phyloP scores from a whole-genome alignment of 2,888 invertebrate species.

The Amaurobius ferox region DNA sequence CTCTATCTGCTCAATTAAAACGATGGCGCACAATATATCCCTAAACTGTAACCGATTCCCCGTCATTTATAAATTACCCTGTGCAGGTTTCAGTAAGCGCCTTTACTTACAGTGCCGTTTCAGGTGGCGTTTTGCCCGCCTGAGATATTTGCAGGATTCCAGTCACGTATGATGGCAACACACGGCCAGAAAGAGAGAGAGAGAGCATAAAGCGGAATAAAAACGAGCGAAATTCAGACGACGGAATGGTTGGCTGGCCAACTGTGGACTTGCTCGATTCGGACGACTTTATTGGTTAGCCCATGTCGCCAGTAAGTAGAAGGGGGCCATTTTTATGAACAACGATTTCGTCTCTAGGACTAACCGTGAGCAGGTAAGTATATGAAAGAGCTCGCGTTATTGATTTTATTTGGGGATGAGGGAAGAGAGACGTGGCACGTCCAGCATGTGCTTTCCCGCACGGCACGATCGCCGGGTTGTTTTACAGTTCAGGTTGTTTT shows the following conservation, averaged over 20 bases:
- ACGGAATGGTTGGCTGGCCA: conserved; percentile 33
- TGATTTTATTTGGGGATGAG: background rate
- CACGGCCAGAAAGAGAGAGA: background rate
- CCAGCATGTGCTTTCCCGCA: too few relatives aligned
- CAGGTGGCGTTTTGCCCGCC: background rate
- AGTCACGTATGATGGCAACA: background rate
- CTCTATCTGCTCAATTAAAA: background rate
- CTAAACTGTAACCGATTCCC: background rate
- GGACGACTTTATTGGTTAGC: conserved; percentile 33
- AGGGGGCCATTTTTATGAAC: conserved; percentile 1
- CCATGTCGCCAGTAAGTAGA: conserved; percentile 5
- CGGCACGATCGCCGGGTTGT: too few relatives aligned
- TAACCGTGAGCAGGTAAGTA: background rate
- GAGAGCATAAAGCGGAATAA: background rate
- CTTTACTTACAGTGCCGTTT: background rate
- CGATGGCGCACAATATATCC: background rate
- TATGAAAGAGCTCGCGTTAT: background rate
- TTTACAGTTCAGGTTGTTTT: too few relatives aligned
- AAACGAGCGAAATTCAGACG: conserved; percentile 17
- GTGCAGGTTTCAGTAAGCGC: too few relatives aligned
- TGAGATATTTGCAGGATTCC: background rate
- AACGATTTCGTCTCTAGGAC: background rate
- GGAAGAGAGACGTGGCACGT: background rate
- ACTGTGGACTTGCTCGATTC: conserved; percentile 9
- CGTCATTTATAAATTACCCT: conserved; percentile 1